These are phyloP conservation scores for Morone saxatilis DNA, from an alignment of 2,113 vertebrate genomes.

Conservation along the genomic window DNA sequence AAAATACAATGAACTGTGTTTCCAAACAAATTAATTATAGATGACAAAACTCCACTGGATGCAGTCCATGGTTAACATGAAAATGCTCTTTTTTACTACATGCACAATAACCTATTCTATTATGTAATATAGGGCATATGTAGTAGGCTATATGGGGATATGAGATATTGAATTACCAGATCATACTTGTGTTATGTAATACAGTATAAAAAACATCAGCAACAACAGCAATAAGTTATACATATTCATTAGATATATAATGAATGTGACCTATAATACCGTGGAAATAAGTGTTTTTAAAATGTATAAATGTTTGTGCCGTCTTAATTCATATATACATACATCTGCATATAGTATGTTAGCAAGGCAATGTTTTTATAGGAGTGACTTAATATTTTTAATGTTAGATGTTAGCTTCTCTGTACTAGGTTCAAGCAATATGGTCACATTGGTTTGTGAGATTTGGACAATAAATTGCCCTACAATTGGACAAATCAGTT, in stretches of 20 bases:
- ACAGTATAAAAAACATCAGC: background rate
- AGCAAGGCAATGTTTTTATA: no score
- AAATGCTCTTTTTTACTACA: constrained; percentile 5
- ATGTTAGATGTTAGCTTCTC: background rate
- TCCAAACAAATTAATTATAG: constrained; percentile 29
- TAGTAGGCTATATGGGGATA: background rate
- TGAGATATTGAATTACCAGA: background rate
- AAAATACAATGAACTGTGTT: background rate
- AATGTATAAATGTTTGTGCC: background rate
- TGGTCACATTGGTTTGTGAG: no score
- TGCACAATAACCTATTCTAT: background rate
- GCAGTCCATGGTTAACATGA: constrained; percentile 4
- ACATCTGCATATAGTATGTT: background rate
- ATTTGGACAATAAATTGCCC: no score
- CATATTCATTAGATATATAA: no score
- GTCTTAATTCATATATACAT: background rate
- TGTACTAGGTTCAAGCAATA: no score
- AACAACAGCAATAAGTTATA: no score
- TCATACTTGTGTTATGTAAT: background rate
- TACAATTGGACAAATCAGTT: background rate
- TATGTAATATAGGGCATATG: background rate
- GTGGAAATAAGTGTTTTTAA: background rate
- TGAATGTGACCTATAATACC: no score
- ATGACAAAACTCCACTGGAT: constrained; percentile 28
- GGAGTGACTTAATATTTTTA: no score